Evolutionary conservation across 1,140 invertebrate species (phyloP), one percentile per base, ranked within the genome.

Genomic region (Atta cephalotes): DNA sequence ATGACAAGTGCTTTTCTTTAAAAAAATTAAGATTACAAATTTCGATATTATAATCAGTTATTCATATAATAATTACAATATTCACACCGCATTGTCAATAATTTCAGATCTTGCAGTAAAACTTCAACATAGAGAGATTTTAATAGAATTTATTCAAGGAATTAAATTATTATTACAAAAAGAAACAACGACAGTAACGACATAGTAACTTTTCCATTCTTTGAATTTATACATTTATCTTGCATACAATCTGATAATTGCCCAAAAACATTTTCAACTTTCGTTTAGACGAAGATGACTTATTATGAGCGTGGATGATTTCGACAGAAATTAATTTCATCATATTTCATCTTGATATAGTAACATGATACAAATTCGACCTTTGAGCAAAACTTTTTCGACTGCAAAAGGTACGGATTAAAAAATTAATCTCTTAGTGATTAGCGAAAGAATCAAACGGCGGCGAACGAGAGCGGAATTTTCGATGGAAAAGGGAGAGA

Each of bases 371-470:
- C 10, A n/a, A 45, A 53, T n/a, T 10, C 16, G 31, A 53, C 39
- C 51, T 35, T 9, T 12, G 31, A 65, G 25, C 18, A 10, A 18
- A 31, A 60, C 28, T 80, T 79, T 35, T 18, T 31, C 21, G 53
- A 60, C 6, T 28, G n/a, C 45, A 63, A 66, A 68, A 90, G 51
- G 49, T 88, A 25, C 79, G 68, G 31, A 53, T 90, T 90, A 90
- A 39, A 86, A 84, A 88, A 78, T 88, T 90, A 85, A 90, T 89
- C 74, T 85, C 58, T 87, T 60, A 76, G 31, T 35, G 72, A 84
- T 56, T n/a, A 62, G 60, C 25, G 51, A 78, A 53, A 58, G 81
- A 62, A 66, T 65, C 58, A 56, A 71, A 77, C 31, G 58, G 56
- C 80, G 78, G 63, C 82, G 78, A 65, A 87, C n/a, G 81, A 82